phyloP scores from a whole-genome alignment of 2,113 vertebrate species.

The Boleophthalmus pectinirostris region DNA sequence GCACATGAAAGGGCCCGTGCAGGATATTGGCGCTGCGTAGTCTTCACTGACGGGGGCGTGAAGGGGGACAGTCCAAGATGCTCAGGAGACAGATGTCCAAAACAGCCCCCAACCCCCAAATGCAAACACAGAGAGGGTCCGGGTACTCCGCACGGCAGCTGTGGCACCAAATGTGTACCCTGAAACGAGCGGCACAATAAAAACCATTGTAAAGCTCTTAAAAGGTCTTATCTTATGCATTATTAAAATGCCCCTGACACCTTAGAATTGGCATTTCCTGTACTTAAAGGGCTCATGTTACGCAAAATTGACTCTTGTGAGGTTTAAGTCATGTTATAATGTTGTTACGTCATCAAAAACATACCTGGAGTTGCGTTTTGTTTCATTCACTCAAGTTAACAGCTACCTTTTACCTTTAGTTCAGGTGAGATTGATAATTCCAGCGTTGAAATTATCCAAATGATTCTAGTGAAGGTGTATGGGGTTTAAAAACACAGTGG shows the following conservation, averaged over 20 bases:
- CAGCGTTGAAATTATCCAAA: too few species aligned
- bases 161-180: conserved; percentile 53
- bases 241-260: not conserved
- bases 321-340: too few species aligned
- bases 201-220: not conserved
- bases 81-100: conserved; percentile 67
- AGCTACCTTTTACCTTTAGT: too few species aligned
- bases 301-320: too few species aligned
- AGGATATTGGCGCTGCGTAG: conserved; percentile 58
- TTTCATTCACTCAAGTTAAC: too few species aligned
- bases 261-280: not conserved
- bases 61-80: conserved; percentile 20
- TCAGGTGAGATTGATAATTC: too few species aligned
- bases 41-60: conserved; percentile 14
- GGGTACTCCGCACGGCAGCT: conserved; percentile 44
- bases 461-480: too few species aligned
- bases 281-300: not conserved
- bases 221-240: not conserved
- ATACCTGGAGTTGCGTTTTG: too few species aligned
- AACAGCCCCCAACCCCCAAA: conserved; percentile 32
- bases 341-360: too few species aligned
- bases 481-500: too few species aligned
- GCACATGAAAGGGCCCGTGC: conserved; percentile 50
- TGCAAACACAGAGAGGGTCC: conserved; percentile 45
- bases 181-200: conserved; percentile 30